Evolutionary conservation across 2,888 invertebrate genomes (phyloP).

Genomic region (Oscheius onirici): DNA sequence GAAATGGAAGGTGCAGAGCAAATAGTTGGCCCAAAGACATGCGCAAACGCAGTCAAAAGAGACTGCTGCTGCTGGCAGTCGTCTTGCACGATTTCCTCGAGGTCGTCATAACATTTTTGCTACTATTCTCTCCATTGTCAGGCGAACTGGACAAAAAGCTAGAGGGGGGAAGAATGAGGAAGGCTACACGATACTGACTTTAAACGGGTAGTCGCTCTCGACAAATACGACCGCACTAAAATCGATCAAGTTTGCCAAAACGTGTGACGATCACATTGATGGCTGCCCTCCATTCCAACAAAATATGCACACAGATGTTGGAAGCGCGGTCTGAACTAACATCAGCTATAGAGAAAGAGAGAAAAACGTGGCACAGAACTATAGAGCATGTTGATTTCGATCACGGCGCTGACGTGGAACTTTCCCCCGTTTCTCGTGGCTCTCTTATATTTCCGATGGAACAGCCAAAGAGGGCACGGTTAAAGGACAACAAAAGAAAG

Average conservation of each 20-base stretch:
- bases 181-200: neutral
- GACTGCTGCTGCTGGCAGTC: constrained; percentile 28
- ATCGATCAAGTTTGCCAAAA: constrained; percentile 30
- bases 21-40: constrained; percentile 29
- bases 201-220: constrained; percentile 22
- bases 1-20: constrained; percentile 30
- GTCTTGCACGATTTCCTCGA: constrained; percentile 4
- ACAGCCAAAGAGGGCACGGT: too few species aligned
- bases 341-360: neutral
- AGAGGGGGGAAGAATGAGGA: neutral
- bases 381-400: neutral
- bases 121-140: neutral
- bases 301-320: neutral
- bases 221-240: constrained; percentile 21
- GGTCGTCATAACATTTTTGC: constrained; percentile 3
- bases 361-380: neutral
- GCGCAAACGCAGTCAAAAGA: constrained; percentile 32
- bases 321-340: neutral
- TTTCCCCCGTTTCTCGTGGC: constrained; percentile 4
- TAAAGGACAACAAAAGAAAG: too few species aligned
- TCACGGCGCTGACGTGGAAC: constrained; percentile 19
- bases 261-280: constrained; percentile 8
- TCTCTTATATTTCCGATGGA: too few species aligned
- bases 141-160: neutral
- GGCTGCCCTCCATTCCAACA: neutral